These are phyloP conservation scores for Dromococcyx pavoninus DNA, from an alignment of 2,797 vertebrate genomes.

Conservation along the genomic window DNA sequence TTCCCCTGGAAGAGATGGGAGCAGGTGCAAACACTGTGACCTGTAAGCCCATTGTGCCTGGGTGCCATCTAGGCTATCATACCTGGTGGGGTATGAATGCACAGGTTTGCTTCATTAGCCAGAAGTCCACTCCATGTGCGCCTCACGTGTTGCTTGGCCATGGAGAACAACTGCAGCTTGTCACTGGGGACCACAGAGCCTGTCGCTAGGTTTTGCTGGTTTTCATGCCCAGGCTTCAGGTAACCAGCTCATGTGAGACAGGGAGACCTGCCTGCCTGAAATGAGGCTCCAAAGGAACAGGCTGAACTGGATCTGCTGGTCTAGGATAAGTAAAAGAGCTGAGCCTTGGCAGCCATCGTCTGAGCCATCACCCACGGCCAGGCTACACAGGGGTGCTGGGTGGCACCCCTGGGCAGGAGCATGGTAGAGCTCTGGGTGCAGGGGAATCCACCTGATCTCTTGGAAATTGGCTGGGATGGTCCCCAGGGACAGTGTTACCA, in stretches of 20 bases:
- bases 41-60: neutral
- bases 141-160: accelerated
- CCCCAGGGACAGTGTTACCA: accelerated
- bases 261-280: neutral
- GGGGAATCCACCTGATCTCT: neutral
- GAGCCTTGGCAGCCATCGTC: accelerated
- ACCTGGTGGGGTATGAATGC: neutral
- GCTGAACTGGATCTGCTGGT: neutral
- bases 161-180: neutral
- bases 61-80: neutral
- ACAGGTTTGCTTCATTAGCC: accelerated
- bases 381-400: neutral
- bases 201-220: neutral
- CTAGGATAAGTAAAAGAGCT: neutral
- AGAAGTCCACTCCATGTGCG: neutral
- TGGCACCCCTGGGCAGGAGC: neutral
- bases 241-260: neutral
- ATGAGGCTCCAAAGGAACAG: neutral
- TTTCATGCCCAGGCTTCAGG: neutral
- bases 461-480: neutral
- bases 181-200: neutral
- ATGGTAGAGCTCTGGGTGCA: neutral
- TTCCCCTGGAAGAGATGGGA: neutral
- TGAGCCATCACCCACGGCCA: accelerated
- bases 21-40: neutral